phyloP scores from a whole-genome alignment of 2,113 vertebrate genomes.

The Passer montanus region DNA sequence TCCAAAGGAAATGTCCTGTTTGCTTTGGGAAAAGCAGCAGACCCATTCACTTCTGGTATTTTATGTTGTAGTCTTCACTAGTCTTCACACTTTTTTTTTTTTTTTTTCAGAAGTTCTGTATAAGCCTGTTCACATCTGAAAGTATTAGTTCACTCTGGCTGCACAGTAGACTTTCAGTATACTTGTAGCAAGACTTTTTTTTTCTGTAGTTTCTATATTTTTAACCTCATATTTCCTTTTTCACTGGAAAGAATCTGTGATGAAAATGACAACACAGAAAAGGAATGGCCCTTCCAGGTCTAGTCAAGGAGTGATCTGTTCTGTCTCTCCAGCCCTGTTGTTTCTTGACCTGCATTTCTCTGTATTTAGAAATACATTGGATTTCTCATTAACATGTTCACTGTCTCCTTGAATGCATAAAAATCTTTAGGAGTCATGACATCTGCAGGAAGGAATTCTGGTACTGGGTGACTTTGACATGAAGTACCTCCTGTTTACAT shows the following conservation, averaged over 20 bases:
- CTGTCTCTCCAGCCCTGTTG: not conserved
- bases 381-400: not conserved
- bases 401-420: not conserved
- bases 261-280: not conserved
- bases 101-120: not conserved
- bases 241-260: not conserved
- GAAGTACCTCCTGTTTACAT: rapidly evolving
- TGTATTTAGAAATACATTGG: not conserved
- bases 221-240: not conserved
- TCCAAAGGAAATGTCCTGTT: not conserved
- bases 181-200: not conserved
- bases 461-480: not conserved
- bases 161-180: not conserved
- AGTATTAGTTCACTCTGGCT: not conserved
- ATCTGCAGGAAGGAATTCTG: not conserved
- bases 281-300: not conserved
- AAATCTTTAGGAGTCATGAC: not conserved
- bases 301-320: not conserved
- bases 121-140: not conserved
- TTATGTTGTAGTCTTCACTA: not conserved
- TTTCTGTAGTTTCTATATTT: not conserved
- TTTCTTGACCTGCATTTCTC: not conserved
- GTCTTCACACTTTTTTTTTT: no score
- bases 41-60: not conserved
- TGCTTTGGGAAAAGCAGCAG: not conserved